Conservation (phyloP, 2,113 vertebrate genomes). For the Psephotus haematonotus region DNA sequence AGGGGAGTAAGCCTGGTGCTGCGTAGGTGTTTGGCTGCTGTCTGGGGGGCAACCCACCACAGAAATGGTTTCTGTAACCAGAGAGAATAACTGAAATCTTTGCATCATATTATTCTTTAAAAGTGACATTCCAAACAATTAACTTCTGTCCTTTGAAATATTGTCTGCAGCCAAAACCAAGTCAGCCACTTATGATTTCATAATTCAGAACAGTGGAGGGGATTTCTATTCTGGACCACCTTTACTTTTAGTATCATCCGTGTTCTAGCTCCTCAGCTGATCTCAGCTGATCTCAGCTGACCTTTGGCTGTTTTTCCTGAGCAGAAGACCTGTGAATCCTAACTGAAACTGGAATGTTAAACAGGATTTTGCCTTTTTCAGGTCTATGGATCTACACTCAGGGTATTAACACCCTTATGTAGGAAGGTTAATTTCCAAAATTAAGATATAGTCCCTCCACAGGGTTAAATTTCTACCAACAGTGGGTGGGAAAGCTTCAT, state of each 20-base stretch:
- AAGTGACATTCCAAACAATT: not conserved
- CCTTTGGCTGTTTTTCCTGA: not conserved
- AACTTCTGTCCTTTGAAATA: not conserved
- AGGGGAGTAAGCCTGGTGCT: not conserved
- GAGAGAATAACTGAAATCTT: not conserved
- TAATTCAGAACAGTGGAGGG: not conserved
- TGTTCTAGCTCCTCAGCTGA: not conserved
- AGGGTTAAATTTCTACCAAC: not conserved
- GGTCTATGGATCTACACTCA: not conserved
- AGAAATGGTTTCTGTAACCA: not conserved
- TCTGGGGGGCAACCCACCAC: not conserved
- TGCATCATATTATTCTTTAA: not conserved
- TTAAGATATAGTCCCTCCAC: not conserved
- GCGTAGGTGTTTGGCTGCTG: not conserved
- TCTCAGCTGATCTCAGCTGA: not conserved
- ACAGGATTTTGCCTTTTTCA: not conserved
- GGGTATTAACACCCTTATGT: not conserved
- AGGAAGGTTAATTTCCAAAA: not conserved
- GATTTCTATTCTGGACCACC: not conserved
- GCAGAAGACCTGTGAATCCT: not conserved
- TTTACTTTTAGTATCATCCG: not conserved
- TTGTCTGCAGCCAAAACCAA: not conserved
- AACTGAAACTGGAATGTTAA: not conserved
- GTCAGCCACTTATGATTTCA: not conserved
- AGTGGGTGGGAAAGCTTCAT: not conserved